A percentile compares a stretch with the other conserved stretches of the same genome.
Evolutionary conservation across 1,140 invertebrate genomes (phyloP).

Genomic region (Diploscapter pachys): DNA sequence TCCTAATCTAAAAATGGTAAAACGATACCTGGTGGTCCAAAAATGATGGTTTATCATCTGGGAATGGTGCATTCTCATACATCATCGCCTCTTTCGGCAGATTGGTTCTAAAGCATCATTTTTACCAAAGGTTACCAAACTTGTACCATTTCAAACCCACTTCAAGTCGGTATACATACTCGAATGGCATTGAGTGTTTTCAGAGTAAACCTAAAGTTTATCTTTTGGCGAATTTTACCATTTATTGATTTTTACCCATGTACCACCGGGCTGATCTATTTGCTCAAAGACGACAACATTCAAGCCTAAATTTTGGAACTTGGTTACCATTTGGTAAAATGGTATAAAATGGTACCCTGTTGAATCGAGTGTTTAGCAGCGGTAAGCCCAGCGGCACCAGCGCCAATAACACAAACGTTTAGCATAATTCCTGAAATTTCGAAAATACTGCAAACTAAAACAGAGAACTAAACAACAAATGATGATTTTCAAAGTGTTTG

Average conservation of each 20-base stretch:
- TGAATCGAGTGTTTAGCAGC: constrained; percentile 66
- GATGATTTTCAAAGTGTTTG: too few species aligned
- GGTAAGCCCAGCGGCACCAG: constrained; percentile 74
- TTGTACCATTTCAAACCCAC: background rate
- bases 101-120: constrained; percentile 66
- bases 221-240: too few species aligned
- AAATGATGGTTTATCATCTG: constrained; percentile 70
- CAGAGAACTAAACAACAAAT: too few species aligned
- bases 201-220: constrained; percentile 74
- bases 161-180: constrained; percentile 78
- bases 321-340: too few species aligned
- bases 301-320: too few species aligned
- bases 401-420: constrained; percentile 67
- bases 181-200: constrained; percentile 69
- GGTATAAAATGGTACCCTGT: constrained; percentile 25
- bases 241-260: constrained; percentile 62
- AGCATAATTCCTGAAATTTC: too few species aligned
- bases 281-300: constrained; percentile 71
- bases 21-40: constrained; percentile 69
- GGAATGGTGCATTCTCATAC: constrained; percentile 76
- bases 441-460: too few species aligned
- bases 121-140: too few species aligned
- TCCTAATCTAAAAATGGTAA: too few species aligned
- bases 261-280: constrained; percentile 68
- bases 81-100: constrained; percentile 85